A percentile compares a stretch with the other conserved stretches of the same genome.
Evolutionary conservation across 2,888 invertebrate species (phyloP).

Genomic region (Synanthedon vespiformis): DNA sequence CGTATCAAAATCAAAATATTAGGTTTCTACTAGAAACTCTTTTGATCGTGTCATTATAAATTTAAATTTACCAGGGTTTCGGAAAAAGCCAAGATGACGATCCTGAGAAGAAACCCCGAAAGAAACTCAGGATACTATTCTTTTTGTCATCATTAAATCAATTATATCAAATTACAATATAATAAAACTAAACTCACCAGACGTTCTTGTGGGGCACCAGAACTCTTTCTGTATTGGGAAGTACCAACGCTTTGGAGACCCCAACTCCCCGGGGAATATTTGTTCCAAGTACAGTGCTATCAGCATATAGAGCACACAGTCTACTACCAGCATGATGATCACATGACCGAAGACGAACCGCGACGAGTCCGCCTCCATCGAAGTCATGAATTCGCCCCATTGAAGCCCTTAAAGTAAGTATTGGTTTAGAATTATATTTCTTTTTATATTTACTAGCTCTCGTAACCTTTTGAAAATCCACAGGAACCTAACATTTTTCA

Average conservation of each 20-base stretch:
- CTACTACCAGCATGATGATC: conserved; percentile 78
- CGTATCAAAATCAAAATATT: too few species aligned
- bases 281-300: conserved; percentile 89
- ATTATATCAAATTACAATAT: background rate
- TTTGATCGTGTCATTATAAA: too few species aligned
- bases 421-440: too few species aligned
- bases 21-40: too few species aligned
- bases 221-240: conserved; percentile 75
- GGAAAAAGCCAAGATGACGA: too few species aligned
- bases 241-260: conserved; percentile 85
- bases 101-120: too few species aligned
- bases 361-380: conserved; percentile 75
- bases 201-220: conserved; percentile 50
- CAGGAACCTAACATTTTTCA: too few species aligned
- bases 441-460: too few species aligned
- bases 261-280: conserved; percentile 87
- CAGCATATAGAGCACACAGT: conserved; percentile 77
- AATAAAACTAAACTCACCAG: background rate
- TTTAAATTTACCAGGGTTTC: too few species aligned
- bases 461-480: too few species aligned
- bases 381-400: conserved; percentile 73
- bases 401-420: conserved; percentile 56
- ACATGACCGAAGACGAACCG: conserved; percentile 77
- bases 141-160: too few species aligned
- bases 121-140: too few species aligned